Base-by-base conservation (phyloP, 2,888 invertebrate species). In the Norana najaformis region DNA sequence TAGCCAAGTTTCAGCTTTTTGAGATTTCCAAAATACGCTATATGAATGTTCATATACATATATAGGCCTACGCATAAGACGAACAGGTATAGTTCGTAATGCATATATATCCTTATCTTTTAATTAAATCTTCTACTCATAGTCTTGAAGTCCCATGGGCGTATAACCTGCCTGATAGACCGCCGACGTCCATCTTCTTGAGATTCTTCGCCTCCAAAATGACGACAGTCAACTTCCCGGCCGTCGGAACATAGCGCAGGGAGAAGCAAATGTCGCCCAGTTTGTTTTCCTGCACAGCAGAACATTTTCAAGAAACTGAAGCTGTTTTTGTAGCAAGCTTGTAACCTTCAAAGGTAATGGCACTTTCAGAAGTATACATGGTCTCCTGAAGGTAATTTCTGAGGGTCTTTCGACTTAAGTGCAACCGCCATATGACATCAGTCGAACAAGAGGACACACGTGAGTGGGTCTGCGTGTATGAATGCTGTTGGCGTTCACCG, bases 181-280 rank as follows among this genome's bases (percentile, higher is more conserved):
- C 99, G 94, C 99, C 99, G 94, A 99, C 99, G 96, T 99, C 99
- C 99, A 99, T 99, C 96, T 99, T 99, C 96, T 99, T 99, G 95
- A 99, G 96, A 95, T 99, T 99, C 96, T 99, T 99, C 92, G 99
- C 99, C 96, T 99, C 99, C 95, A 99, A 96, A 94, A 99, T 98
- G 93, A 99, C 99, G 92, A 99, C 98, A 89, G 99, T 99, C 93
- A 99, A 96, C 96, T 93, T 92, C 99, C 99, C 99, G 94, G 99
- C 99, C 92, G 99, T 99, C 91, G 99, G 99, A 93, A 99, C 99
- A 95, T 99, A 99, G 95, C 99, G 97, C 94, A 99, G 96, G 91
- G 99, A 99, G 97, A 99, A 99, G 96, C 99, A 99, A 95, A 99
- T 99, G 95, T 99, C 99, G 95, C 99, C 99, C 8, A 88, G 41